phyloP scores from a whole-genome alignment of 2,888 invertebrate species.

The Isotomurus palustris region DNA sequence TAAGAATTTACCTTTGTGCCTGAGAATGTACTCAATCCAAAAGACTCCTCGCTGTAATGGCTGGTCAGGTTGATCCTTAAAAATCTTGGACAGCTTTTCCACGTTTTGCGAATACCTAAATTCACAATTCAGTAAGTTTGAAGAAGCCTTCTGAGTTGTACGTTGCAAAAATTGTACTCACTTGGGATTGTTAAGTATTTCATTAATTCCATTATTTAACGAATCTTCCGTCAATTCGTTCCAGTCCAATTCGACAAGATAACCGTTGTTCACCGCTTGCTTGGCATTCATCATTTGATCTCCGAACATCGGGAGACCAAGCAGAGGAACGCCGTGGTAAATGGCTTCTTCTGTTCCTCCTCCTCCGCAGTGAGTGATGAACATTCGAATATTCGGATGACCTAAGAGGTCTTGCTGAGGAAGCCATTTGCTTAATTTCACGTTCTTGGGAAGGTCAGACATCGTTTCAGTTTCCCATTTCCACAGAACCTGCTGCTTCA shows the following conservation, averaged over 20 bases:
- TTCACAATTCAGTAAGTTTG: neutral
- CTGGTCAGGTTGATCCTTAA: slow-evolving; percentile 17
- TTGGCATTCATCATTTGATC: slow-evolving; percentile 20
- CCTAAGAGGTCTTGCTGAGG: slow-evolving; percentile 26
- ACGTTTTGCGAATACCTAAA: slow-evolving; percentile 20
- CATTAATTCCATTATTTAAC: slow-evolving; percentile 9
- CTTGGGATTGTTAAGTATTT: slow-evolving; percentile 17
- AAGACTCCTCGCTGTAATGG: slow-evolving; percentile 18
- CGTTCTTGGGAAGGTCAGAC: slow-evolving; percentile 25
- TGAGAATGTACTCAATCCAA: slow-evolving; percentile 29
- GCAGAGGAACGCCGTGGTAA: slow-evolving; percentile 57
- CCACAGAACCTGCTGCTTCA: slow-evolving; percentile 53
- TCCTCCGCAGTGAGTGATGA: slow-evolving; percentile 69
- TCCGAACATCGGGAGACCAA: slow-evolving; percentile 8
- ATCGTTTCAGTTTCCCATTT: slow-evolving; percentile 30
- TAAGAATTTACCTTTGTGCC: slow-evolving; percentile 24
- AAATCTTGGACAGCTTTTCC: slow-evolving; percentile 16
- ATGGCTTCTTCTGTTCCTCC: slow-evolving; percentile 65
- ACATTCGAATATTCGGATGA: slow-evolving; percentile 51
- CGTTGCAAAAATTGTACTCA: neutral
- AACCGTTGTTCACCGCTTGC: slow-evolving; percentile 12
- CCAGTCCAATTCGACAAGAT: slow-evolving; percentile 20
- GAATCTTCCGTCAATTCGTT: slow-evolving; percentile 20
- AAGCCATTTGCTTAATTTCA: slow-evolving; percentile 26
- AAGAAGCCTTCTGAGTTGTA: too few species aligned